Base-by-base conservation (phyloP, 1,140 invertebrate genomes). In the Pogonus chalceus region DNA sequence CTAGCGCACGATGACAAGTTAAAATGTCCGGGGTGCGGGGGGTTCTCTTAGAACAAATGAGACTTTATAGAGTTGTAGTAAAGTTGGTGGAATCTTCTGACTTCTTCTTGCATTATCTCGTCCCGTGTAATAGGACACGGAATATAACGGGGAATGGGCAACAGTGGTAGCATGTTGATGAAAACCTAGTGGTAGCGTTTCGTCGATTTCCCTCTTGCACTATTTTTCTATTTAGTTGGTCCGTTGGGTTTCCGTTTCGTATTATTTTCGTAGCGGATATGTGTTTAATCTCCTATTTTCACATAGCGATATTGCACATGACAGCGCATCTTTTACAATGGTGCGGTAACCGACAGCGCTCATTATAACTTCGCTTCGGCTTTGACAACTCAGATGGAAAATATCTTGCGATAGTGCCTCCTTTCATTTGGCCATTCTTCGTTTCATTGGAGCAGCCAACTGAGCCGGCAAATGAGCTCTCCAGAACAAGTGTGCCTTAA, bases 141-240 rank as follows among this genome's bases (percentile, higher is more conserved):
- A 43, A 7, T 43, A 3, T 7, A n/a, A n/a, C n/a, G n/a, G n/a
- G n/a, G n/a, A n/a, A n/a, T 7, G 9, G 37, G 37, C 37, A 43
- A 14, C 26, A 31, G 26, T 14, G 26, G 26, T 14, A 31, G 14
- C 26, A 31, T 12, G 37, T 3, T 16, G 37, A 43, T 43, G 37
- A 16, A 7, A 43, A 43, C 37, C 18, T 43, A 43, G 37, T 16
- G 37, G 18, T 43, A 43, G 18, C 18, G 37, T 18, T 12, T 16
- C 18, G 7, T 43, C 7, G 18, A 43, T 43, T 43, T 43, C 37
- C 37, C 37, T 43, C 3, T 16, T 43, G 37, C 37, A 43, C 37
- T 43, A 43, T 43, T 43, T 43, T 43, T 43, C 37, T 43, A 43
- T 43, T 43, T 43, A 43, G 37, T 43, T 43, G 37, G 7, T 43